Evolutionary conservation across 2,888 invertebrate genomes (phyloP).

Genomic region (Junonia oenone): DNA sequence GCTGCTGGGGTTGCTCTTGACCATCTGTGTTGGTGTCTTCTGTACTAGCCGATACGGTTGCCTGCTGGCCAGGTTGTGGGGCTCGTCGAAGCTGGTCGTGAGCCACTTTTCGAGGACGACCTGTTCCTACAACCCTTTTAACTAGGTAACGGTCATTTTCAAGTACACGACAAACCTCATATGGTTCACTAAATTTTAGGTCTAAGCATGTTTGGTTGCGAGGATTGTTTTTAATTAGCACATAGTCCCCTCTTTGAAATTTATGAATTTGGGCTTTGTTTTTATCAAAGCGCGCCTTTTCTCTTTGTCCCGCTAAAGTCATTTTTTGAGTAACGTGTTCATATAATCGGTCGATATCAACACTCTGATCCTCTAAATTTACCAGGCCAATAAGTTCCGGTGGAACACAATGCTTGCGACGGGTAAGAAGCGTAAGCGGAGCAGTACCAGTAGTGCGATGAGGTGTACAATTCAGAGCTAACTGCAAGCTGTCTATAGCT

Average conservation of each 20-base stretch:
- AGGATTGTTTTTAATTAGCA: conserved; percentile 28
- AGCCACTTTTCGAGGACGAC: conserved; percentile 17
- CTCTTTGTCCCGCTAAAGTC: conserved; percentile 22
- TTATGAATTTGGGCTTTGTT: neutral
- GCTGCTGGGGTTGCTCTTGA: no score
- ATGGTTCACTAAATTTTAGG: conserved; percentile 28
- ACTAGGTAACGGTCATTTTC: conserved; percentile 25
- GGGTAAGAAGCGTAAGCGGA: conserved; percentile 25
- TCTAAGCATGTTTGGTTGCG: conserved; percentile 28
- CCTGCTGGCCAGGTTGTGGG: conserved; percentile 5
- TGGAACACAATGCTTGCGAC: conserved; percentile 23
- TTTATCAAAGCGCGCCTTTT: conserved; percentile 19
- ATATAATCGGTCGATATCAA: neutral
- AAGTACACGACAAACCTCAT: conserved; percentile 16
- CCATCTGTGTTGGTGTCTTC: no score
- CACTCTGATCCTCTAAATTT: neutral
- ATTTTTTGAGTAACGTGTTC: conserved; percentile 25
- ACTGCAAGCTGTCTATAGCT: conserved; percentile 27
- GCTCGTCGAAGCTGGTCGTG: conserved; percentile 29
- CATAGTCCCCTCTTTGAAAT: conserved; percentile 26
- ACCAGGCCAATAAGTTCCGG: conserved; percentile 18
- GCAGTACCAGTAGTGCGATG: conserved; percentile 26
- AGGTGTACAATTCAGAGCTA: conserved; percentile 31
- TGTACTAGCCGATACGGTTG: no score
- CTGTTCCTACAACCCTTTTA: conserved; percentile 16